Evolutionary conservation across 2,797 vertebrate species (phyloP), one percentile per base, ranked within the genome.

Genomic region (Jordanella pulchra): DNA sequence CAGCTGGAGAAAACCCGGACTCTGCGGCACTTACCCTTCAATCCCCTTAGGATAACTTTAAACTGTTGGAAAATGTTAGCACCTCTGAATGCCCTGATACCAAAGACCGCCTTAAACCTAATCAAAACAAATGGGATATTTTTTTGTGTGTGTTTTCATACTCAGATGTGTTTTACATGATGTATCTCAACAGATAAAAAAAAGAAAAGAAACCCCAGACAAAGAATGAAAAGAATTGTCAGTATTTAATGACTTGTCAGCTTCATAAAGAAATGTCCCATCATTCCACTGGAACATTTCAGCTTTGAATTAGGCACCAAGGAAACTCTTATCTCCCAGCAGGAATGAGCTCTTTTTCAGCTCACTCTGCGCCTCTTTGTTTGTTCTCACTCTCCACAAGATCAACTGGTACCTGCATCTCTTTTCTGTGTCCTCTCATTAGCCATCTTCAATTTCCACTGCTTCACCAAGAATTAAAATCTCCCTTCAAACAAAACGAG

Each of bases 401-500:
- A 28, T 25, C 47, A 15, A 67, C 13, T 27, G 1, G 4, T 21
- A 28, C 55, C 39, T 75, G 23, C 79, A 6, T 48, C 12, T 72
- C 65, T 71, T 18, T 13, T 42, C 84, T 63, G 74, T 67, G 55
- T 53, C 25, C 42, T 67, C 14, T 74, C 30, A 51, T 81, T 72
- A 18, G 47, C 75, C 71, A 72, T 82, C 51, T 60, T 25, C 21
- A 18, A 6, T 39, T n/a, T 73, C 67, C 55, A 65, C 67, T 44
- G 75, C 68, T 69, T 67, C 51, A 47, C 68, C 53, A 50, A 85
- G 47, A 83, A 81, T 71, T 81, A 81, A 87, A 84, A 76, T 79
- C 72, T 70, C 75, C 66, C 77, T 89, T 87, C 51, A 84, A 78
- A 81, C 67, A 63, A 80, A 71, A 82, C 86, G 71, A 82, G 80